phyloP scores from a whole-genome alignment of 2,888 invertebrate species.

The Morpho achilles region DNA sequence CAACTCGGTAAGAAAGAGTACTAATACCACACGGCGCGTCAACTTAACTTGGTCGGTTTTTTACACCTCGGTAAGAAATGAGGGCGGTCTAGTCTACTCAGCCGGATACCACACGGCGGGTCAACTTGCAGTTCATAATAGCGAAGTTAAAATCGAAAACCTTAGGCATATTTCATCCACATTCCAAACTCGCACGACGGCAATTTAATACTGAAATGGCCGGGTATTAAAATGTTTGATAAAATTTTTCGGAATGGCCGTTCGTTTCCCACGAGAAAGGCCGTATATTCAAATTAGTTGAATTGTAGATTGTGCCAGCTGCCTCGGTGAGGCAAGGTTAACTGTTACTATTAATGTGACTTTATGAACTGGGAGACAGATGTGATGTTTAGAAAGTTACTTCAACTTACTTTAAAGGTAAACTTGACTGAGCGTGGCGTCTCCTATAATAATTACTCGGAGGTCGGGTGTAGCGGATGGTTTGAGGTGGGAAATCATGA shows the following conservation, averaged over 20 bases:
- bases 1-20: no score
- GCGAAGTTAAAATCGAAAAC: constrained; percentile 10
- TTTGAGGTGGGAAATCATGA: no score
- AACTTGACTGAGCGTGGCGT: no score
- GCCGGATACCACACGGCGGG: no score
- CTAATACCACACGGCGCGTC: no score
- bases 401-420: no score
- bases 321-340: constrained; percentile 25
- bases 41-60: no score
- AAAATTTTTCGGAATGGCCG: constrained; percentile 30
- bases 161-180: constrained; percentile 15
- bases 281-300: constrained; percentile 34
- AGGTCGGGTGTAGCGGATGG: no score
- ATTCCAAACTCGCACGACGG: constrained; percentile 20
- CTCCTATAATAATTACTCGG: no score
- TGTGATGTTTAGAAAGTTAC: constrained; percentile 2
- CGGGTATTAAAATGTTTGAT: constrained; percentile 29
- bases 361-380: constrained; percentile 19
- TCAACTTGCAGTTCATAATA: neutral
- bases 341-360: constrained; percentile 20
- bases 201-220: constrained; percentile 20
- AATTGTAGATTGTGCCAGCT: constrained; percentile 25
- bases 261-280: constrained; percentile 39
- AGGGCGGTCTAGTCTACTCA: no score
- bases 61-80: no score